phyloP scores from a whole-genome alignment of 64 coral and sea anemone genomes.

The Cladopsammia gracilis region DNA sequence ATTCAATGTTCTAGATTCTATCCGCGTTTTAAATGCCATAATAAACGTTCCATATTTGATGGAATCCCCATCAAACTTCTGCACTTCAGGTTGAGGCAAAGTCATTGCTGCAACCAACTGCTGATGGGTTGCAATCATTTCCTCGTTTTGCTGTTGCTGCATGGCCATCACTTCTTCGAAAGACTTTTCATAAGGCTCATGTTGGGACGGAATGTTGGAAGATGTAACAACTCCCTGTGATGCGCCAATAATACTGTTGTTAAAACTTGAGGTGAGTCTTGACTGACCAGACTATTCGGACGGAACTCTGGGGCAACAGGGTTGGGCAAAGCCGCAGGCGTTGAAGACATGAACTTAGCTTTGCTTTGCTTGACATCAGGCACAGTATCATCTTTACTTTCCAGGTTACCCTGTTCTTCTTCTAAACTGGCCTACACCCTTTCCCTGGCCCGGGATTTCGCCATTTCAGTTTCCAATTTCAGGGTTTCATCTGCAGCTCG shows the following conservation, averaged over 20 bases:
- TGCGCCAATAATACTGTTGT: not conserved
- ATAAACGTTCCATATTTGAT: no score
- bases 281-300: not conserved
- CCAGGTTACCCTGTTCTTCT: not conserved
- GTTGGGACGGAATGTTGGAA: no score
- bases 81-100: no score
- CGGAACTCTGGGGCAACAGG: not conserved
- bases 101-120: slow-evolving; percentile 31
- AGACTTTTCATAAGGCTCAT: no score
- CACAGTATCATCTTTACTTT: not conserved
- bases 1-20: no score
- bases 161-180: no score
- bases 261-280: not conserved
- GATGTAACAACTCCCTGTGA: not conserved
- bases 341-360: slow-evolving; percentile 7
- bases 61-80: no score
- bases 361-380: not conserved
- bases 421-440: slow-evolving; percentile 5
- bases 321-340: not conserved
- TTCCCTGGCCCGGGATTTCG: no score
- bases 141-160: slow-evolving; percentile 44
- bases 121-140: slow-evolving; percentile 61
- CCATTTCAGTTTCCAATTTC: no score
- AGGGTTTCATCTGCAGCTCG: no score
- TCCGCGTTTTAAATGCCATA: no score